Evolutionary conservation across 2,888 invertebrate species (phyloP).

Genomic region (Eupithecia exiguata): DNA sequence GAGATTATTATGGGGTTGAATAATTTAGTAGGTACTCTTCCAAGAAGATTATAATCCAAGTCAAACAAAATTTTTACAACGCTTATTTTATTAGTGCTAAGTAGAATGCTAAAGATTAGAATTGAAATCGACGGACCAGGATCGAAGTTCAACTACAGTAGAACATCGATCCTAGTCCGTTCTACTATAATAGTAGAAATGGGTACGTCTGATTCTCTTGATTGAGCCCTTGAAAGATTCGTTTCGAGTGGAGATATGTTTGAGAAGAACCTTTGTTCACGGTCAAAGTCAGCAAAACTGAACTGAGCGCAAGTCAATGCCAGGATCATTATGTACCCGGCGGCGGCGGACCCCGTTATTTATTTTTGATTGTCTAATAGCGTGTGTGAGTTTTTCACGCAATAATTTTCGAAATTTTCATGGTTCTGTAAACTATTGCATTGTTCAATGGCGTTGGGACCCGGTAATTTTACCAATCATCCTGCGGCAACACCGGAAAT

Average conservation of each 20-base stretch:
- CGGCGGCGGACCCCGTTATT: not conserved
- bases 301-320: not conserved
- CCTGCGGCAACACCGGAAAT: conserved; percentile 52
- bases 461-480: conserved; percentile 52
- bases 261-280: not conserved
- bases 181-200: too few relatives aligned
- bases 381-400: not conserved
- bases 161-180: too few relatives aligned
- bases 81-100: too few relatives aligned
- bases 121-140: too few relatives aligned
- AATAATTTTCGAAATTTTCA: not conserved
- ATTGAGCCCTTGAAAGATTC: not conserved
- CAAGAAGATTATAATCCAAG: not conserved
- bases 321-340: conserved; percentile 5
- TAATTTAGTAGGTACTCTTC: not conserved
- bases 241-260: not conserved
- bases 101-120: too few relatives aligned
- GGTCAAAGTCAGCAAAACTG: not conserved
- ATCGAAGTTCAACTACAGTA: too few relatives aligned
- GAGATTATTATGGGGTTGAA: not conserved
- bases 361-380: conserved; percentile 2
- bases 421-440: not conserved
- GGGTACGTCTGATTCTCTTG: conserved; percentile 15
- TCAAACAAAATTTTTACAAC: not conserved
- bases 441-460: not conserved